Evolutionary conservation across 2,888 invertebrate species (phyloP).

Genomic region (Shargacucullia verbasci): DNA sequence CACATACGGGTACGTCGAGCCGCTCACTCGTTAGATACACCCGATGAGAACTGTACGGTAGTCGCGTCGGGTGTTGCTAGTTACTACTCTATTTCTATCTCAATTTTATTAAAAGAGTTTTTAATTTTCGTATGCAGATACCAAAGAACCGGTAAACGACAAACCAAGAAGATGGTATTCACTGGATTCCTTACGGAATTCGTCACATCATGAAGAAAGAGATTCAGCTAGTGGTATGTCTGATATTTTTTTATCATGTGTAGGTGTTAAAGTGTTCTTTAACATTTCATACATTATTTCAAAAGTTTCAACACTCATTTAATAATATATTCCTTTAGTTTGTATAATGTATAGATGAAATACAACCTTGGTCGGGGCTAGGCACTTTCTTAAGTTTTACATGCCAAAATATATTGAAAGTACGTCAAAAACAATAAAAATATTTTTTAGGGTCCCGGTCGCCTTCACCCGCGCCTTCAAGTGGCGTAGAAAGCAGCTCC

Average conservation of each 20-base stretch:
- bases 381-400: no score
- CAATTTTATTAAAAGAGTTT: background rate
- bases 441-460: slow-evolving; percentile 90
- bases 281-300: background rate
- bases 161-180: slow-evolving; percentile 84
- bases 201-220: slow-evolving; percentile 79
- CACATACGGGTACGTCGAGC: slow-evolving; percentile 53
- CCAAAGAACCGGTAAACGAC: slow-evolving; percentile 75
- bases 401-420: no score
- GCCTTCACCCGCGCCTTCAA: slow-evolving; percentile 96
- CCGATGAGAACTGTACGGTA: background rate
- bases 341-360: no score
- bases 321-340: no score
- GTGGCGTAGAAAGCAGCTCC: slow-evolving; percentile 95
- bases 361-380: no score
- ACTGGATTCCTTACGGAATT: slow-evolving; percentile 81
- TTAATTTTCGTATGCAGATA: slow-evolving; percentile 67
- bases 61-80: background rate
- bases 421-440: no score
- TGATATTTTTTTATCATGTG: no score
- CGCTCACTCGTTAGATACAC: slow-evolving; percentile 4
- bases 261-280: no score
- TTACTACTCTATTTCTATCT: background rate
- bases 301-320: no score
- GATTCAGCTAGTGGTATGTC: slow-evolving; percentile 83